phyloP scores from a whole-genome alignment of 1,140 invertebrate genomes.

The Octopus bimaculoides region DNA sequence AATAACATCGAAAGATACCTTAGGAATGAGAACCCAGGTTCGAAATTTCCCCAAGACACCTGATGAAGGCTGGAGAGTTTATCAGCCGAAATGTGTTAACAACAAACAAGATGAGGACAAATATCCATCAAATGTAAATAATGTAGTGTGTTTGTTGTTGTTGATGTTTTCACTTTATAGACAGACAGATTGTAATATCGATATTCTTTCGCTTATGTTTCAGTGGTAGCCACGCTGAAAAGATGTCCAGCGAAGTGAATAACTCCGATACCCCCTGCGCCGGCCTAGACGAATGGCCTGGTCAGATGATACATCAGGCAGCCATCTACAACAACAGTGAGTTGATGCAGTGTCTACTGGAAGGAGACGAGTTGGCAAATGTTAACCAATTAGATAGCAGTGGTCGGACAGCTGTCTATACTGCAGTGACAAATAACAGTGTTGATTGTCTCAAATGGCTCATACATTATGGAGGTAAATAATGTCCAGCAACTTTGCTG shows the following conservation, averaged over 20 bases:
- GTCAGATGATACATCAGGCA: slow-evolving; percentile 65
- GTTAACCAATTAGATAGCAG: slow-evolving; percentile 76
- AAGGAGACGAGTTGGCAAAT: slow-evolving; percentile 60
- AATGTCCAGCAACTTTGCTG: no score
- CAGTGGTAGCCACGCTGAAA: neutral
- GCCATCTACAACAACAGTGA: slow-evolving; percentile 90
- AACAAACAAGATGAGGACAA: neutral
- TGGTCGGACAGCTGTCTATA: slow-evolving; percentile 79
- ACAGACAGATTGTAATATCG: neutral
- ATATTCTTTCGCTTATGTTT: neutral
- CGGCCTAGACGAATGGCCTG: slow-evolving; percentile 35
- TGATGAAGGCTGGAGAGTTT: no score
- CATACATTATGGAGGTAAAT: slow-evolving; percentile 68
- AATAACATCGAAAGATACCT: no score
- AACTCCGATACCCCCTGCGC: no score
- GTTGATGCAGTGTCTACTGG: slow-evolving; percentile 77
- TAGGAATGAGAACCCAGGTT: no score
- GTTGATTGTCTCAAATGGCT: slow-evolving; percentile 76
- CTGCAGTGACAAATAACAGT: slow-evolving; percentile 81
- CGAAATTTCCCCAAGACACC: no score
- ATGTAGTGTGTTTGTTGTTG: neutral
- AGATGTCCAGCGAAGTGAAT: neutral
- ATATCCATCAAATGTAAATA: neutral
- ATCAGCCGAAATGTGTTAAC: neutral
- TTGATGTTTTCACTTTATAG: neutral